phyloP scores from a whole-genome alignment of 2,113 vertebrate genomes.

The Fukomys damarensis region DNA sequence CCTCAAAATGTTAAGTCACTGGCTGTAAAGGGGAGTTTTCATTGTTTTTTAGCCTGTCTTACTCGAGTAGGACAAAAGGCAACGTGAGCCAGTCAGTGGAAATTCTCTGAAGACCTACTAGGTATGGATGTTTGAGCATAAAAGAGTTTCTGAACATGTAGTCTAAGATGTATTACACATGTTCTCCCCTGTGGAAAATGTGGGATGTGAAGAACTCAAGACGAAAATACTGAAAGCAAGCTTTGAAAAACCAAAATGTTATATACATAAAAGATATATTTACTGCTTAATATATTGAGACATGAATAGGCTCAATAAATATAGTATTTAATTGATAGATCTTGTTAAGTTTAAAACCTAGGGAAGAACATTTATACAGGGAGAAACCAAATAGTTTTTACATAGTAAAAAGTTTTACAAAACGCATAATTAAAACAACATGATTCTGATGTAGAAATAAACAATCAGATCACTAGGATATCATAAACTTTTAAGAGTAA shows the following conservation, averaged over 20 bases:
- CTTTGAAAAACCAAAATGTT: slow-evolving; percentile 44
- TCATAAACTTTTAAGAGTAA: slow-evolving; percentile 43
- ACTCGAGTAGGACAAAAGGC: background rate
- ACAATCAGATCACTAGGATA: background rate
- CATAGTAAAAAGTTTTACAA: slow-evolving; percentile 48
- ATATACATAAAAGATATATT: background rate
- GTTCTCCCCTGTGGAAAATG: background rate
- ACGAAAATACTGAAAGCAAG: slow-evolving; percentile 35
- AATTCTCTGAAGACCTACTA: background rate
- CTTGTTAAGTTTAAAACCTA: slow-evolving; percentile 13
- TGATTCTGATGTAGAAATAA: background rate
- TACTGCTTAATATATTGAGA: background rate
- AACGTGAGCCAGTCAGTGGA: background rate
- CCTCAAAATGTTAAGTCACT: background rate
- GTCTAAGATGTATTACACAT: background rate
- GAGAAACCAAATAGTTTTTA: background rate
- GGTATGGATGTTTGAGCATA: background rate
- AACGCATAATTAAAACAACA: slow-evolving; percentile 49
- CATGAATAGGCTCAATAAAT: background rate
- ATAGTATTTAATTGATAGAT: slow-evolving; percentile 1
- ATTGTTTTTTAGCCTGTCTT: background rate
- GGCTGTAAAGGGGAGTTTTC: background rate
- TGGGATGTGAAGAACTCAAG: background rate
- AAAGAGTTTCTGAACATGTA: background rate
- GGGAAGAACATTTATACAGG: background rate